phyloP scores from a whole-genome alignment of 2,888 invertebrate genomes.

The Philereme vetulata region DNA sequence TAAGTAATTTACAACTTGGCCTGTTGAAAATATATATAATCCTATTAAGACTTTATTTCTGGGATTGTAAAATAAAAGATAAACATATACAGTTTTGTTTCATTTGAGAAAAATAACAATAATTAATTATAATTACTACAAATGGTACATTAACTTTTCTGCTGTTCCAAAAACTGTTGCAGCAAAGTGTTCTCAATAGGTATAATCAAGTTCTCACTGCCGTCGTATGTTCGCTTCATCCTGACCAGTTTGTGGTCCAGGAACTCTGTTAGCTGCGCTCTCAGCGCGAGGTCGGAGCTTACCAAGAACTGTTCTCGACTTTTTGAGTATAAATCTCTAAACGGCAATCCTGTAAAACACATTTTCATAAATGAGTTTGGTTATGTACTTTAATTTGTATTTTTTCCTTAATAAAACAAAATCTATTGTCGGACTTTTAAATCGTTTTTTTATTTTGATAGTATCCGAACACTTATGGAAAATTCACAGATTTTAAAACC shows the following conservation, averaged over 20 bases:
- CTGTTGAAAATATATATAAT: slow-evolving; percentile 83
- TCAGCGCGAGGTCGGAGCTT: slow-evolving; percentile 94
- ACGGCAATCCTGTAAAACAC: slow-evolving; percentile 88
- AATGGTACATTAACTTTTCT: slow-evolving; percentile 64
- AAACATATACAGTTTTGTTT: slow-evolving; percentile 61
- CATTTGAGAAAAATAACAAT: slow-evolving; percentile 16
- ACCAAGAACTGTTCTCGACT: slow-evolving; percentile 96
- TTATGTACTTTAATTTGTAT: too few species aligned
- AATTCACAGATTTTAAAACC: slow-evolving; percentile 3
- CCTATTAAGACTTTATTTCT: slow-evolving; percentile 83
- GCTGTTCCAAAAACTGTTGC: slow-evolving; percentile 90
- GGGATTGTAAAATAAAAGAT: slow-evolving; percentile 84
- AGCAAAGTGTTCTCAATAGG: slow-evolving; percentile 89
- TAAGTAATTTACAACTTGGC: slow-evolving; percentile 84
- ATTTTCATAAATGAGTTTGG: neutral
- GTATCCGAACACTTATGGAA: too few species aligned
- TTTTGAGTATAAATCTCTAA: slow-evolving; percentile 93
- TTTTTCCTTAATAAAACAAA: too few species aligned
- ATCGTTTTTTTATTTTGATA: too few species aligned
- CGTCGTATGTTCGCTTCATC: slow-evolving; percentile 90
- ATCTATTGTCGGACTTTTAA: too few species aligned
- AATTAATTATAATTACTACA: neutral
- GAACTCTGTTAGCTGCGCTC: slow-evolving; percentile 97
- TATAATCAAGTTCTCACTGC: slow-evolving; percentile 91
- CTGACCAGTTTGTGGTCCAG: slow-evolving; percentile 96